Evolutionary conservation across 2,888 invertebrate genomes (phyloP).

Genomic region (Atethmia centrago): DNA sequence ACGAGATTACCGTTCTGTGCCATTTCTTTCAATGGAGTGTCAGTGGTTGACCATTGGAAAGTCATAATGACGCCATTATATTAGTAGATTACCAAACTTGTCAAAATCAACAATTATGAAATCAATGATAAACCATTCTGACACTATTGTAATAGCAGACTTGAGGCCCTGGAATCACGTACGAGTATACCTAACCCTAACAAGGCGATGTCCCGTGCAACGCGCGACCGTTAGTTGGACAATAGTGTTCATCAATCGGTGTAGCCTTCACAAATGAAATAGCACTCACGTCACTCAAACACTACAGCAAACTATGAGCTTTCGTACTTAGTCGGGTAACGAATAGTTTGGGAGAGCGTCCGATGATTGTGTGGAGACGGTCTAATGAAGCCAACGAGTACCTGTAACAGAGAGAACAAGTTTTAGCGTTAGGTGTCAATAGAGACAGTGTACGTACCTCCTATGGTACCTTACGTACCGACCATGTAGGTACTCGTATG

Average conservation of each 20-base stretch:
- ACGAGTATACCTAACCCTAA: constrained; percentile 59
- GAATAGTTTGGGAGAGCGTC: constrained; percentile 55
- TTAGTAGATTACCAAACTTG: no score
- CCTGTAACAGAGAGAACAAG: constrained; percentile 67
- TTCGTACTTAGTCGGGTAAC: constrained; percentile 40
- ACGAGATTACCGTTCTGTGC: no score
- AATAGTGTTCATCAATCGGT: constrained; percentile 65
- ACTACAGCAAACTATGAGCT: constrained; percentile 5
- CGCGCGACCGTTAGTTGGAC: constrained; percentile 45
- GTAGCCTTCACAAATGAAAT: constrained; percentile 34
- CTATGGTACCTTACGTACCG: background rate
- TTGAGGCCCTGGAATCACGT: background rate
- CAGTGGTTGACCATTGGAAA: no score
- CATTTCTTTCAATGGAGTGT: no score
- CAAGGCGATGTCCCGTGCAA: constrained; percentile 43
- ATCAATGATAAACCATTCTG: no score
- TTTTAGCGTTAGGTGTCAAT: constrained; percentile 52
- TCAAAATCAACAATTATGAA: no score
- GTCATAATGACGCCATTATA: no score
- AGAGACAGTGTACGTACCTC: constrained; percentile 1
- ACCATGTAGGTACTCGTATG: background rate
- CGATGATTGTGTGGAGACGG: constrained; percentile 16
- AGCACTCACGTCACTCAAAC: constrained; percentile 16
- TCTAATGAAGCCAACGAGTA: constrained; percentile 60
- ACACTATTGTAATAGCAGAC: no score